These are phyloP conservation scores for Girardinichthys multiradiatus DNA, from an alignment of 2,113 vertebrate species.

Conservation along the genomic window DNA sequence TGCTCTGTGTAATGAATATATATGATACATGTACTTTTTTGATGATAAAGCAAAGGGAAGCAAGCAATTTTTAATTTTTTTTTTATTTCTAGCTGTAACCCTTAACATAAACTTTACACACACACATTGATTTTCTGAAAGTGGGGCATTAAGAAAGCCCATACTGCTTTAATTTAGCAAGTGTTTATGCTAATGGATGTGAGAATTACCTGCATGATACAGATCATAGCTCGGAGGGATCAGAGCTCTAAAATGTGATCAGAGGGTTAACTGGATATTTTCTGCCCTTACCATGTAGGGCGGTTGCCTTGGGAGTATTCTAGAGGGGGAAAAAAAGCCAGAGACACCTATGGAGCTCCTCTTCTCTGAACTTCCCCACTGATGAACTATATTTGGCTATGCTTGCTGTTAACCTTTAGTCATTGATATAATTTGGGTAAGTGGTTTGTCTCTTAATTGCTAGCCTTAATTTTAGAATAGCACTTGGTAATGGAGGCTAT, in stretches of 20 bases:
- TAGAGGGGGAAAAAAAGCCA: background rate
- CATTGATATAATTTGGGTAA: slow-evolving; percentile 70
- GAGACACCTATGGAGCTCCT: slow-evolving; percentile 24
- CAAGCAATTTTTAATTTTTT: background rate
- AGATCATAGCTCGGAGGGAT: slow-evolving; percentile 64
- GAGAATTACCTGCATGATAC: slow-evolving; percentile 50
- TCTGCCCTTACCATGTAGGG: slow-evolving; percentile 39
- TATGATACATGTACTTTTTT: no score
- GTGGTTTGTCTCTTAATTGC: slow-evolving; percentile 68
- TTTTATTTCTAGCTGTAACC: background rate
- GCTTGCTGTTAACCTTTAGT: slow-evolving; percentile 66
- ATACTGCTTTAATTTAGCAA: slow-evolving; percentile 41
- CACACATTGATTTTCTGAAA: slow-evolving; percentile 20
- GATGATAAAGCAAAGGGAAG: background rate
- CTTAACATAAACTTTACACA: background rate
- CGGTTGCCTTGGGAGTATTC: slow-evolving; percentile 49
- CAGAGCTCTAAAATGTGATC: slow-evolving; percentile 37
- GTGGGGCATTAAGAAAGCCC: slow-evolving; percentile 32
- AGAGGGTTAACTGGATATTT: slow-evolving; percentile 57
- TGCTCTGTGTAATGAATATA: no score
- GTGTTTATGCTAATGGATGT: slow-evolving; percentile 61
- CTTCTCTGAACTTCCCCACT: slow-evolving; percentile 39
- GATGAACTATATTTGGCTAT: slow-evolving; percentile 54
- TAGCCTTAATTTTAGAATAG: slow-evolving; percentile 69
- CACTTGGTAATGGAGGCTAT: slow-evolving; percentile 65